Evolutionary conservation across 2,113 vertebrate species (phyloP).

Genomic region (Siphamia tubifer): DNA sequence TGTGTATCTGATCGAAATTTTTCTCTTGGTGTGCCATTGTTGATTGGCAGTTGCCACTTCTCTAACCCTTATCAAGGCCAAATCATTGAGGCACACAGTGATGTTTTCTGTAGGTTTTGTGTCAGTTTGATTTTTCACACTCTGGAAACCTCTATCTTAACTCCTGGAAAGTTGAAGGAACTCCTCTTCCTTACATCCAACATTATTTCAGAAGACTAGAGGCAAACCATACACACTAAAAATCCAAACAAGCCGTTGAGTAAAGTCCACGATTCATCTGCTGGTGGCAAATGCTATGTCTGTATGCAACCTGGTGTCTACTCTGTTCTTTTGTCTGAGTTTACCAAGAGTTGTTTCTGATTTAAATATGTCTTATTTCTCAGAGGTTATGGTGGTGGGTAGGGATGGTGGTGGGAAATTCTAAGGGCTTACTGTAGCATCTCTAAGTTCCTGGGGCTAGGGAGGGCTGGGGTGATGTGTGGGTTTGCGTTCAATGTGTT

Average conservation of each 20-base stretch:
- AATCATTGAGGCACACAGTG: slow-evolving; percentile 38
- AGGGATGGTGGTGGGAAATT: slow-evolving; percentile 36
- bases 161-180: slow-evolving; percentile 46
- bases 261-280: slow-evolving; percentile 43
- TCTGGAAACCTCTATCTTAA: slow-evolving; percentile 21
- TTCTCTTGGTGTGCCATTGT: slow-evolving; percentile 55
- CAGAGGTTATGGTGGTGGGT: slow-evolving; percentile 41
- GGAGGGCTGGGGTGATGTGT: slow-evolving; percentile 44
- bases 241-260: slow-evolving; percentile 37
- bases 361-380: slow-evolving; percentile 72
- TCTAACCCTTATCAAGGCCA: slow-evolving; percentile 45
- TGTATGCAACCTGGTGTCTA: slow-evolving; percentile 73
- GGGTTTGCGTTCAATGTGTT: slow-evolving; percentile 64
- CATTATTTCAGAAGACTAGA: slow-evolving; percentile 36
- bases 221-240: slow-evolving; percentile 14
- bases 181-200: slow-evolving; percentile 24
- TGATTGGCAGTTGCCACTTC: slow-evolving; percentile 26
- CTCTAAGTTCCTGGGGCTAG: slow-evolving; percentile 59
- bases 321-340: slow-evolving; percentile 60
- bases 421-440: slow-evolving; percentile 73
- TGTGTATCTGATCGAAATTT: slow-evolving; percentile 47
- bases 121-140: slow-evolving; percentile 37
- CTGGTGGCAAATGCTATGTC: slow-evolving; percentile 65
- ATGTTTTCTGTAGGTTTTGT: slow-evolving; percentile 41
- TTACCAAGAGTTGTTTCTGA: slow-evolving; percentile 63